Percentiles rank a stretch among this genome's conserved stretches.
phyloP scores from a whole-genome alignment of 2,113 vertebrate genomes.

The Leptosomus discolor region DNA sequence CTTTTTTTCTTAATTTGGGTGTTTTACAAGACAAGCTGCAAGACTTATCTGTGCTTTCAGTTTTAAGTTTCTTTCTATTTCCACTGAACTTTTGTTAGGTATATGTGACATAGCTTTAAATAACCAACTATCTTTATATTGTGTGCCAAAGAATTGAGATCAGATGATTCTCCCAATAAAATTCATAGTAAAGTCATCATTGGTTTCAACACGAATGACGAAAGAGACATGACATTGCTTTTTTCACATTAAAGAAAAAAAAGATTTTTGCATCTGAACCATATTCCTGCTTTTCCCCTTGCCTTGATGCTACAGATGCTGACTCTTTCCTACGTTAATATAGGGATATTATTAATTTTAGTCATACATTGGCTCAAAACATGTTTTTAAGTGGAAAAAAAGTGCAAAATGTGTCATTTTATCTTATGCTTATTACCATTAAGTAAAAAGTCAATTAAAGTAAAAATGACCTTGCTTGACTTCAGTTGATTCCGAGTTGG shows the following conservation, averaged over 20 bases:
- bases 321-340: background rate
- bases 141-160: background rate
- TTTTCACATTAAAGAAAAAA: background rate
- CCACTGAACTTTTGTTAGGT: background rate
- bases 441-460: background rate
- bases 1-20: slow-evolving; percentile 30
- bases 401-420: background rate
- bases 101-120: background rate
- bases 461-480: background rate
- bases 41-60: slow-evolving; percentile 2
- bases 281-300: background rate
- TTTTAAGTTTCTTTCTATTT: background rate
- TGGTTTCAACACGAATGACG: background rate
- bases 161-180: background rate
- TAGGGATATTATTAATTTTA: background rate
- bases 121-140: background rate
- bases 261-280: background rate
- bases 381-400: background rate
- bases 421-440: background rate
- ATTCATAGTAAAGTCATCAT: background rate
- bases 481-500: background rate
- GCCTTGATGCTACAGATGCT: background rate
- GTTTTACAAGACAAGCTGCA: slow-evolving; percentile 27
- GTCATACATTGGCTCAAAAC: background rate
- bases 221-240: background rate